phyloP scores from a whole-genome alignment of 2,113 vertebrate species.

The Oriolus oriolus region DNA sequence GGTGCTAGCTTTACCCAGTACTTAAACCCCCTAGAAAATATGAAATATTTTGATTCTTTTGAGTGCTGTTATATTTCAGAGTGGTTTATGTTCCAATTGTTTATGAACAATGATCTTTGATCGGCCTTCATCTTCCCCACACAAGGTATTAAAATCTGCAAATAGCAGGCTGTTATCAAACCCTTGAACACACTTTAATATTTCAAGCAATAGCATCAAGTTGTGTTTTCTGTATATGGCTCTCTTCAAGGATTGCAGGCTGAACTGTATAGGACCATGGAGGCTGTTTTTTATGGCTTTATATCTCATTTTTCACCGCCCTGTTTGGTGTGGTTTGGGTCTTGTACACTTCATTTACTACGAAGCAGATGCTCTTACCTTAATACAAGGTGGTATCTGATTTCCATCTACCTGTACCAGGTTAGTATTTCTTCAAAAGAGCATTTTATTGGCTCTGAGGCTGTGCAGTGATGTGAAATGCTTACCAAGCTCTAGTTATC shows the following conservation, averaged over 20 bases:
- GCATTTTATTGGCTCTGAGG: not conserved
- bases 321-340: not conserved
- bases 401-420: not conserved
- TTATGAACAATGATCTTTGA: not conserved
- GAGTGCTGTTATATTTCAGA: conserved; percentile 2
- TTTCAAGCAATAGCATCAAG: not conserved
- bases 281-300: not conserved
- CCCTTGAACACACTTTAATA: not conserved
- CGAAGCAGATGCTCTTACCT: not conserved
- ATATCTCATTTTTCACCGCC: not conserved
- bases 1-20: not conserved
- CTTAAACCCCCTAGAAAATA: not conserved
- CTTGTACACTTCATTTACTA: not conserved
- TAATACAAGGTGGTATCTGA: not conserved
- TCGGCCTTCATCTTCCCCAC: not conserved
- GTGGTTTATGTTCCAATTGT: not conserved
- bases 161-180: not conserved
- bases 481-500: not conserved
- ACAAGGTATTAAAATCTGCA: not conserved
- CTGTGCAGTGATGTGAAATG: not conserved
- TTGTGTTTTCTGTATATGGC: not conserved
- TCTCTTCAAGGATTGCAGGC: not conserved
- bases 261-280: not conserved
- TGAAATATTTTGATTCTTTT: conserved; percentile 1
- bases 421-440: not conserved